Conservation (phyloP, 2,888 invertebrate genomes). For the Leptopilina syphax region DNA sequence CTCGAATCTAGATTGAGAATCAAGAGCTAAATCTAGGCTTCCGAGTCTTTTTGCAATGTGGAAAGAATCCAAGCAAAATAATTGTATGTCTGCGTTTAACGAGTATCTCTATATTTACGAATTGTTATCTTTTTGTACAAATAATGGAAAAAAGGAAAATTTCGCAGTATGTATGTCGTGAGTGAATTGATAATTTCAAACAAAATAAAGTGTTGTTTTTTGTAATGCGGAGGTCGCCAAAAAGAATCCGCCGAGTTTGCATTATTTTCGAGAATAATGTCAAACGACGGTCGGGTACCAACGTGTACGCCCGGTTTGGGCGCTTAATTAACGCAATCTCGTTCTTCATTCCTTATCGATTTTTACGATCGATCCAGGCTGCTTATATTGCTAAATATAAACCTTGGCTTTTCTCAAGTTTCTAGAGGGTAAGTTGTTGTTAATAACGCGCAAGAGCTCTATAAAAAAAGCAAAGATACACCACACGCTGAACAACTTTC, state of each 20-base stretch:
- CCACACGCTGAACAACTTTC: conserved; percentile 1
- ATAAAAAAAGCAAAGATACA: not conserved
- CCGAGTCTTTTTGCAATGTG: conserved; percentile 16
- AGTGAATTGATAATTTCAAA: conserved; percentile 23
- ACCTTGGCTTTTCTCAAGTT: conserved; percentile 35
- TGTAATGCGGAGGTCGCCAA: conserved; percentile 51
- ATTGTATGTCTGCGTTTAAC: conserved; percentile 8
- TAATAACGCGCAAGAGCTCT: conserved; percentile 40
- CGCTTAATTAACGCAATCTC: conserved; percentile 52
- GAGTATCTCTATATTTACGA: not conserved
- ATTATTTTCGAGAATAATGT: conserved; percentile 60
- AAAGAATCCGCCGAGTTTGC: conserved; percentile 65
- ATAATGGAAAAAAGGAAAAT: no score
- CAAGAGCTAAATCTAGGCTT: conserved; percentile 24
- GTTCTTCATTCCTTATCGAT: conserved; percentile 39
- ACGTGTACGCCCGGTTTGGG: conserved; percentile 70
- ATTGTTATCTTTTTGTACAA: not conserved
- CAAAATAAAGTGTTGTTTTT: not conserved
- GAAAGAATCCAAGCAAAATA: conserved; percentile 31
- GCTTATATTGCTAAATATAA: conserved; percentile 2
- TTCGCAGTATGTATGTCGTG: not conserved
- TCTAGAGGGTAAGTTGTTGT: conserved; percentile 23
- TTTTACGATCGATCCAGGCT: conserved; percentile 33
- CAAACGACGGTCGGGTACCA: conserved; percentile 62
- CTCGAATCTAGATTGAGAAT: conserved; percentile 29